Conservation (phyloP, 2,888 invertebrate species). For the Scotopteryx bipunctaria region DNA sequence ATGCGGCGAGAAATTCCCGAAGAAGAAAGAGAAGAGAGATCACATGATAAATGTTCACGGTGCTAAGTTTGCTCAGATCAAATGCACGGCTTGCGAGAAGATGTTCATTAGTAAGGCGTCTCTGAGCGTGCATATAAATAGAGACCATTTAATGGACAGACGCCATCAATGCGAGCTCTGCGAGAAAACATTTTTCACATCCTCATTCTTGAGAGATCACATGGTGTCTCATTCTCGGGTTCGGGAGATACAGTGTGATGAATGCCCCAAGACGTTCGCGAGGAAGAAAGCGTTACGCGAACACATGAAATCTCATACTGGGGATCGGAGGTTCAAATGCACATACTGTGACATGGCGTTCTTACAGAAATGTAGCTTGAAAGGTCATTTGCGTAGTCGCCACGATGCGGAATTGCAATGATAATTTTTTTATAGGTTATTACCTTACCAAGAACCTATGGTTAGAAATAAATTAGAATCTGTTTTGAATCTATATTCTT, state of each 20-base stretch:
- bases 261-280: constrained; percentile 43
- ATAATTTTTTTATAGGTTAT: neutral
- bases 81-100: constrained; percentile 51
- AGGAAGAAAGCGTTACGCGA: constrained; percentile 39
- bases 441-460: too few relatives aligned
- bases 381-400: constrained; percentile 28
- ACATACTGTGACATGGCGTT: constrained; percentile 47
- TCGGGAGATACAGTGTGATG: constrained; percentile 42
- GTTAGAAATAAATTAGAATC: too few relatives aligned
- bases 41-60: constrained; percentile 33
- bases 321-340: constrained; percentile 43
- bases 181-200: constrained; percentile 45
- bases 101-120: constrained; percentile 38
- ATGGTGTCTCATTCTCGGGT: constrained; percentile 46
- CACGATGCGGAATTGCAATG: constrained; percentile 25
- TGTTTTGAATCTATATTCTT: too few relatives aligned
- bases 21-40: constrained; percentile 38
- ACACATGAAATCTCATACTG: constrained; percentile 41
- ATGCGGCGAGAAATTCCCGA: constrained; percentile 48
- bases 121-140: constrained; percentile 44
- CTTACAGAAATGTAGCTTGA: constrained; percentile 40
- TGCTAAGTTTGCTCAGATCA: constrained; percentile 31
- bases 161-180: constrained; percentile 45
- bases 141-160: constrained; percentile 57
- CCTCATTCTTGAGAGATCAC: constrained; percentile 44